Conservation (phyloP, 2,888 invertebrate species). For the Meteorus colon region DNA sequence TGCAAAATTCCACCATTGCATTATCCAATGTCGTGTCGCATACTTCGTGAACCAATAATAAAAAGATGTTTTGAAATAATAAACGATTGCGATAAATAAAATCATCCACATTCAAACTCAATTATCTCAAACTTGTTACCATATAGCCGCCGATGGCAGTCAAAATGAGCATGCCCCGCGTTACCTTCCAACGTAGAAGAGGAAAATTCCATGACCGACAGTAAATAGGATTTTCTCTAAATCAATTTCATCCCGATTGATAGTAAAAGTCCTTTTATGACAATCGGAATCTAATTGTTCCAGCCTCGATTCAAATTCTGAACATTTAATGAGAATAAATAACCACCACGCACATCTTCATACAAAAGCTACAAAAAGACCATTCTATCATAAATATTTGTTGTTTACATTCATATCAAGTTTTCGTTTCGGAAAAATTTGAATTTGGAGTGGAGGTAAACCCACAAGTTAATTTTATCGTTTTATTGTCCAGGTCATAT, state of each 20-base stretch:
- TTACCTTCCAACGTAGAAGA: conserved; percentile 2
- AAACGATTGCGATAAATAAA: conserved; percentile 17
- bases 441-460: not conserved
- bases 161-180: not conserved
- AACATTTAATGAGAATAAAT: too few species aligned
- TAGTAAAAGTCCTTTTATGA: not conserved
- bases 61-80: conserved; percentile 33
- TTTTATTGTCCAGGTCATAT: conserved; percentile 3
- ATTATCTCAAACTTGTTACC: too few species aligned
- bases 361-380: not conserved
- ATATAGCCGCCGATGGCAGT: not conserved
- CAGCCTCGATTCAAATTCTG: too few species aligned
- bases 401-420: not conserved
- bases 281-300: not conserved
- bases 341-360: too few species aligned
- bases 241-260: not conserved
- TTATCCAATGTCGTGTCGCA: conserved; percentile 64
- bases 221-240: not conserved
- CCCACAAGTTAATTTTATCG: not conserved
- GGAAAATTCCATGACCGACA: conserved; percentile 3
- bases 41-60: conserved; percentile 51
- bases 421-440: not conserved
- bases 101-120: not conserved
- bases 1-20: conserved; percentile 63
- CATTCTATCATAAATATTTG: not conserved